Conservation (phyloP, 2,888 invertebrate species). For the Petrolisthes cinctipes region DNA sequence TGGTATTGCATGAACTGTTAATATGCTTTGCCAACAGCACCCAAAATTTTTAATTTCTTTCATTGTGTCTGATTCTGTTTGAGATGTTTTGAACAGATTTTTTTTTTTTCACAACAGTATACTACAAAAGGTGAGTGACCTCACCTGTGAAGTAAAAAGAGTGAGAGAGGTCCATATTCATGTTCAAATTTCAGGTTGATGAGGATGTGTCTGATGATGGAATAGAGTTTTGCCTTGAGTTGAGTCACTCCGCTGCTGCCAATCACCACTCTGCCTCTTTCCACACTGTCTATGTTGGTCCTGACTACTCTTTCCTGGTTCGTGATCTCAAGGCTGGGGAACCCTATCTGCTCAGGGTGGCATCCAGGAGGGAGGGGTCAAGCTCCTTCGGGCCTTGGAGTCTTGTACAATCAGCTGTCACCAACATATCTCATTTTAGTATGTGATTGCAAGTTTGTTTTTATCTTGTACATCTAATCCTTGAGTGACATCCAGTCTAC, state of each 20-base stretch:
- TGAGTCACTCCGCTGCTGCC: conserved; percentile 70
- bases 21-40: too few relatives aligned
- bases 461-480: background rate
- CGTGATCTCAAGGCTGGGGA: conserved; percentile 72
- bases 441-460: conserved; percentile 59
- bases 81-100: too few relatives aligned
- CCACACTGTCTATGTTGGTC: conserved; percentile 72
- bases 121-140: too few relatives aligned
- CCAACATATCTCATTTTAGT: conserved; percentile 72
- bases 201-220: conserved; percentile 71
- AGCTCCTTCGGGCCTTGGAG: conserved; percentile 74
- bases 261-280: conserved; percentile 68
- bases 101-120: too few relatives aligned
- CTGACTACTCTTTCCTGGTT: conserved; percentile 71
- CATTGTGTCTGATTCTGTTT: too few relatives aligned
- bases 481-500: background rate
- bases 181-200: conserved; percentile 65
- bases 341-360: conserved; percentile 74
- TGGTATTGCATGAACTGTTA: too few relatives aligned
- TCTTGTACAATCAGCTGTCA: conserved; percentile 72
- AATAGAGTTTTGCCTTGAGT: conserved; percentile 72
- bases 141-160: too few relatives aligned
- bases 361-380: conserved; percentile 72
- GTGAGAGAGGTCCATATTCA: too few relatives aligned
- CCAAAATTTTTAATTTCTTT: too few relatives aligned